Conservation (phyloP, 2,888 invertebrate species). For the Ectemnius lituratus region DNA sequence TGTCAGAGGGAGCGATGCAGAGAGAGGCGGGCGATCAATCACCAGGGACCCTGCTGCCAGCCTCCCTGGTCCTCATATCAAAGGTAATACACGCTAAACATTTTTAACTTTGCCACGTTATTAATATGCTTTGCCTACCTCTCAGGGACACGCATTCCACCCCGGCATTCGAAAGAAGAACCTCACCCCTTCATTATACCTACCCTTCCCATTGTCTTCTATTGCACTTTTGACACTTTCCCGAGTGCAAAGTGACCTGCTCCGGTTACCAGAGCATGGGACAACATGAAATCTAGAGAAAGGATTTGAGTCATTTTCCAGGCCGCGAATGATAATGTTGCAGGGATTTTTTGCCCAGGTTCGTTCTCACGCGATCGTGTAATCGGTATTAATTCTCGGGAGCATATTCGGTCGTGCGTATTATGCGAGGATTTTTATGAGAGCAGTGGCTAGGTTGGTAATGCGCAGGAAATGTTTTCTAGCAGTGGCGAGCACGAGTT, state of each 20-base stretch:
- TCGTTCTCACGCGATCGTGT: not conserved
- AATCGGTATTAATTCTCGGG: conserved; percentile 21
- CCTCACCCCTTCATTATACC: conserved; percentile 3
- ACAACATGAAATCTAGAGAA: not conserved
- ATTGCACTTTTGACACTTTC: conserved; percentile 24
- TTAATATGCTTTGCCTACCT: conserved; percentile 74
- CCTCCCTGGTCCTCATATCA: conserved; percentile 75
- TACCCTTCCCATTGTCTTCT: conserved; percentile 32
- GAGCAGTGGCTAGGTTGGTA: conserved; percentile 41
- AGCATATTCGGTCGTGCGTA: conserved; percentile 22
- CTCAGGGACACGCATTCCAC: conserved; percentile 50
- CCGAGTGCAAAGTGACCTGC: conserved; percentile 4
- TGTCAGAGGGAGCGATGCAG: conserved; percentile 68
- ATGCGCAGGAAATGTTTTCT: conserved; percentile 51
- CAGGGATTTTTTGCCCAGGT: not conserved
- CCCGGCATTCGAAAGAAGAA: not conserved
- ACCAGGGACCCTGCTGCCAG: conserved; percentile 73
- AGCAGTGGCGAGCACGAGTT: conserved; percentile 22
- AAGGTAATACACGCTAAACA: conserved; percentile 76
- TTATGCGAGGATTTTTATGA: conserved; percentile 3
- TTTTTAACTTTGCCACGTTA: conserved; percentile 78
- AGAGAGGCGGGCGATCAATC: conserved; percentile 75
- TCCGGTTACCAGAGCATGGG: not conserved
- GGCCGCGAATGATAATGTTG: not conserved
- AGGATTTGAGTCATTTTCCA: not conserved